Percentiles rank a stretch among this genome's conserved stretches.
phyloP scores from a whole-genome alignment of 2,888 invertebrate species.

The Andrena fulva region DNA sequence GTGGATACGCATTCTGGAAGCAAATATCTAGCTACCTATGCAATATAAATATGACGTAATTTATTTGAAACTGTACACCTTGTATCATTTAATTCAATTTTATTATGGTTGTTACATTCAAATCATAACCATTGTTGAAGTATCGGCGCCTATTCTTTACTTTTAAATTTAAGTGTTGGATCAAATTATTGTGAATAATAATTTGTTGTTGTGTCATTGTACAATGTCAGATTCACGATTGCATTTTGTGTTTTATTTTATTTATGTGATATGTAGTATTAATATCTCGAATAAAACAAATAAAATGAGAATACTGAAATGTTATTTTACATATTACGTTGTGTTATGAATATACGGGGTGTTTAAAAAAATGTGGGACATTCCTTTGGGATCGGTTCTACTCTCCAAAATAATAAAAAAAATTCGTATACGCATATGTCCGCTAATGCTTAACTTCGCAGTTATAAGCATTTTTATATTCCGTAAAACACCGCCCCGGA shows the following conservation, averaged over 20 bases:
- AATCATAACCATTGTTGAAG: not conserved
- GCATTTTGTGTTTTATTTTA: constrained; percentile 11
- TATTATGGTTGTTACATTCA: not conserved
- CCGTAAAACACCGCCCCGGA: no score
- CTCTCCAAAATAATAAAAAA: no score
- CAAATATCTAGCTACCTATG: constrained; percentile 50
- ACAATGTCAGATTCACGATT: constrained; percentile 3
- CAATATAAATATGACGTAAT: constrained; percentile 32
- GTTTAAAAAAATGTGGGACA: no score
- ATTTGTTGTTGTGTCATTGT: constrained; percentile 7
- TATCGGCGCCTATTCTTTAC: not conserved
- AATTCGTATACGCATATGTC: no score
- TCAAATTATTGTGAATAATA: not conserved
- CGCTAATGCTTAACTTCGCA: no score
- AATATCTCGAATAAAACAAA: not conserved
- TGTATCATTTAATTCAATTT: constrained; percentile 14
- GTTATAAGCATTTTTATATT: no score
- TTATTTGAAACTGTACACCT: constrained; percentile 2
- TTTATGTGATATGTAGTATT: constrained; percentile 22
- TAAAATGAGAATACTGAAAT: not conserved
- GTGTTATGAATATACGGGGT: no score
- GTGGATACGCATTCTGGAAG: constrained; percentile 88
- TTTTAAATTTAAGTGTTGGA: not conserved
- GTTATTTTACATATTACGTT: not conserved
- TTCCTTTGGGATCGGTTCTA: no score